These are phyloP conservation scores for Mirounga angustirostris DNA, from an alignment of 2,113 vertebrate genomes.

Conservation along the genomic window DNA sequence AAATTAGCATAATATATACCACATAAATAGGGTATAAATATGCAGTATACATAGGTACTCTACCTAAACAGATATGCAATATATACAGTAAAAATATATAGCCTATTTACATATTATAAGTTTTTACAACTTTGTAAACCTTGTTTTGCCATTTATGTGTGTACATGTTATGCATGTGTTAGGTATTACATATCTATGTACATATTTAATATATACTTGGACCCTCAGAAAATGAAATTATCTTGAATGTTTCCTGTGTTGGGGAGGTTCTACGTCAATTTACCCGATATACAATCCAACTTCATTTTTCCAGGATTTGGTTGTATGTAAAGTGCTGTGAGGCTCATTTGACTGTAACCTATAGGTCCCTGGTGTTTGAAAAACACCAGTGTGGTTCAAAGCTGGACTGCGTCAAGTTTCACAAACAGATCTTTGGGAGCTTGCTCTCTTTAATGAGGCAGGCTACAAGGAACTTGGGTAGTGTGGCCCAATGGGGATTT, in stretches of 20 bases:
- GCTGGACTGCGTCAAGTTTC: not conserved
- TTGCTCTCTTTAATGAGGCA: conserved; percentile 2
- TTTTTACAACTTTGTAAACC: not conserved
- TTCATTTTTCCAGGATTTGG: not conserved
- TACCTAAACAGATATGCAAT: not conserved
- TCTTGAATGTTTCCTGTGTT: not conserved
- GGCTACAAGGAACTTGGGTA: not conserved
- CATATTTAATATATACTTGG: not conserved
- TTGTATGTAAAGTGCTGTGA: not conserved
- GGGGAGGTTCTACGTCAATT: not conserved
- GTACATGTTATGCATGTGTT: not conserved
- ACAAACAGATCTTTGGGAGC: not conserved
- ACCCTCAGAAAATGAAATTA: not conserved
- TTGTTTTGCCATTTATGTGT: not conserved
- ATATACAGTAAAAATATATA: not conserved
- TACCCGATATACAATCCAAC: not conserved
- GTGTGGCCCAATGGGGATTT: conserved; percentile 69
- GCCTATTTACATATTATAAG: not conserved
- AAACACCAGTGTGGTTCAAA: not conserved
- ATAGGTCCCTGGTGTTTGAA: not conserved
- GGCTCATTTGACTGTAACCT: not conserved
- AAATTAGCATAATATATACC: not conserved
- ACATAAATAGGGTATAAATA: not conserved
- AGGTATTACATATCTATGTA: not conserved
- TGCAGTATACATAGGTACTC: not conserved